Base-by-base conservation (phyloP, 2,888 invertebrate species). In the Sminthurides aquaticus region DNA sequence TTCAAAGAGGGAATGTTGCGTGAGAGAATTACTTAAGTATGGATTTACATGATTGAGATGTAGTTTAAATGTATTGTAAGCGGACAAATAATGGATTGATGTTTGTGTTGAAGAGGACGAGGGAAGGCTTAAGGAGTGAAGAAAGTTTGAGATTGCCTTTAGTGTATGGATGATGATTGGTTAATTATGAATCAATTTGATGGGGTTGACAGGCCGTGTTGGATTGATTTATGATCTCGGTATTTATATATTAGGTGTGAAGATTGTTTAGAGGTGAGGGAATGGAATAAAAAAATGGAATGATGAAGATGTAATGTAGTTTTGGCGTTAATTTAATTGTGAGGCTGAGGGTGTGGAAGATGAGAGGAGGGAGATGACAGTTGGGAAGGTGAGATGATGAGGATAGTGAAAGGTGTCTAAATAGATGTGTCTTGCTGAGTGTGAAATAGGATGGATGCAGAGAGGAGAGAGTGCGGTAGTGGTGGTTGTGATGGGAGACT, bases 101-200 rank as follows among this genome's bases (percentile, higher is more conserved):
- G n/a, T n/a, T n/a, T n/a, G n/a, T n/a, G n/a, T n/a, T n/a, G n/a
- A n/a, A n/a, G n/a, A n/a, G n/a, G n/a, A n/a, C n/a, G n/a, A n/a
- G n/a, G n/a, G n/a, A n/a, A 34, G 43, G 43, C 43, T 34, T 34
- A 15, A 15, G 43, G 5, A 11, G 15, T 15, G 52, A 52, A 5
- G 52, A 52, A 52, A 15, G 52, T 20, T 22, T 52, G 22, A 43
- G 43, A 11, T 43, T 43, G 43, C 18, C 18, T 11, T 11, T 43
- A 43, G 52, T 20, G 20, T 52, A 5, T 20, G 20, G 20, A 52
- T 52, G 52, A 20, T 22, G 22, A 52, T 52, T 15, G 52, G 52
- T 52, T 18, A 52, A 52, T 52, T 52, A 52, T 52, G 52, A 52
- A 52, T 52, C 52, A 52, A 52, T 52, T 52, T 52, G 15, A 20